Evolutionary conservation across 2,888 invertebrate species (phyloP), one percentile per base, ranked within the genome.

Genomic region (Torymus auratus): DNA sequence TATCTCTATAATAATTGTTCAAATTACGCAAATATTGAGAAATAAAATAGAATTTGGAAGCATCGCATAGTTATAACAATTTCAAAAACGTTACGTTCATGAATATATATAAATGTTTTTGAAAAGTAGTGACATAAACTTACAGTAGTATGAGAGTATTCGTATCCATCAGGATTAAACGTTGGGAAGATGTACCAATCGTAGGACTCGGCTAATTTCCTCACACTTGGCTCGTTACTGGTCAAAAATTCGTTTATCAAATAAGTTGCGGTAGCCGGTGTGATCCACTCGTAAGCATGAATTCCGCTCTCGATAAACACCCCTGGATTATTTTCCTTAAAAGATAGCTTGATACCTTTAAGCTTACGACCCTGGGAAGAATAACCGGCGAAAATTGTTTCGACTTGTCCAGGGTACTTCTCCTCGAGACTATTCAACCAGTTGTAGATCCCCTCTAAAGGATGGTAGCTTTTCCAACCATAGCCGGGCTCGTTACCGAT

Each of bases 131-230:
- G 5, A 58, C 4, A 15, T n/a, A 61, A 41, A 65, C 78, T 69
- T 72, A 87, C 87, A 13, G 12, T 80, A 2, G 77, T 92, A 85
- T 95, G 95, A 0, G 95, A 93, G 87, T 93, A 95, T 55, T 93
- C 94, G 86, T 93, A 95, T 2, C 96, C 96, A 91, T 96, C 96
- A 13, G 96, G 96, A 89, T 96, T 96, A 14, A 94, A 91, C 20
- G 95, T 91, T 0, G 96, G 96, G 79, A 96, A 92, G 71, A 96
- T 92, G 86, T 95, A 95, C 95, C 95, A 96, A 83, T 95, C 95
- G 84, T 92, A 93, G 61, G 92, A 92, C 77, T 93, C 91, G 0
- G 93, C 92, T 28, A 94, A 92, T 14, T 90, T 84, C 82, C 89
- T 90, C 0, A 94, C 89, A 53, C 92, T 91, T 1, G 90, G 86